A percentile compares a stretch with the other conserved stretches of the same genome.
These are phyloP conservation scores for Drosophila persimilis DNA, from an alignment of 1,140 invertebrate species.

Conservation along the genomic window DNA sequence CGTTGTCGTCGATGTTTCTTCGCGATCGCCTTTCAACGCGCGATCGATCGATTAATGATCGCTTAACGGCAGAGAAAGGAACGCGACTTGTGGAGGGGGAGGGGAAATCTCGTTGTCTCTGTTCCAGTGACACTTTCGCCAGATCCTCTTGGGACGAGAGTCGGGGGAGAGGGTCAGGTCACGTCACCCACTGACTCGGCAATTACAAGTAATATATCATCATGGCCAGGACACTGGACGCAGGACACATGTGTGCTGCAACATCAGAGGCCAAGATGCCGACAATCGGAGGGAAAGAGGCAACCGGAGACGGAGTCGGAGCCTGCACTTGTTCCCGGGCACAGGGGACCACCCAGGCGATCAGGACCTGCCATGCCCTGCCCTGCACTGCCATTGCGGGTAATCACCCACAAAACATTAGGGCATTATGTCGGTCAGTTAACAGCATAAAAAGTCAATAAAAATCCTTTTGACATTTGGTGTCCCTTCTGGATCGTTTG, in stretches of 20 bases:
- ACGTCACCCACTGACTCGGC: conserved; percentile 59
- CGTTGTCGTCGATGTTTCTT: conserved; percentile 50
- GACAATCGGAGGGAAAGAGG: conserved; percentile 40
- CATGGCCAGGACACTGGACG: conserved; percentile 15
- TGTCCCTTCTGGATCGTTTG: conserved; percentile 50
- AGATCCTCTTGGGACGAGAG: background rate
- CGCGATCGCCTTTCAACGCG: conserved; percentile 53
- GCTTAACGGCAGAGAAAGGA: conserved; percentile 5
- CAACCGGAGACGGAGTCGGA: conserved; percentile 26
- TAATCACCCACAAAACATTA: conserved; percentile 79
- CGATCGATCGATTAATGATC: conserved; percentile 68
- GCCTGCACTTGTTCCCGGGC: conserved; percentile 28
- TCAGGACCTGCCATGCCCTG: background rate
- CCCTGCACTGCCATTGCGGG: conserved; percentile 13
- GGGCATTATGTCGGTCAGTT: conserved; percentile 82
- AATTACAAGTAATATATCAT: conserved; percentile 76
- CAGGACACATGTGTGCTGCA: conserved; percentile 61
- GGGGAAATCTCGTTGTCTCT: conserved; percentile 25
- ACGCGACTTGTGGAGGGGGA: background rate
- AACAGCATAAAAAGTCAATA: conserved; percentile 82
- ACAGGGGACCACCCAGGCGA: conserved; percentile 40
- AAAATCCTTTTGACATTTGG: conserved; percentile 76
- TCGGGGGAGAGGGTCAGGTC: background rate
- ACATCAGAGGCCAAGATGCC: conserved; percentile 55
- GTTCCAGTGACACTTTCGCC: conserved; percentile 61